Conservation (phyloP, 2,113 vertebrate species). For the Rhadina sibilatrix region DNA sequence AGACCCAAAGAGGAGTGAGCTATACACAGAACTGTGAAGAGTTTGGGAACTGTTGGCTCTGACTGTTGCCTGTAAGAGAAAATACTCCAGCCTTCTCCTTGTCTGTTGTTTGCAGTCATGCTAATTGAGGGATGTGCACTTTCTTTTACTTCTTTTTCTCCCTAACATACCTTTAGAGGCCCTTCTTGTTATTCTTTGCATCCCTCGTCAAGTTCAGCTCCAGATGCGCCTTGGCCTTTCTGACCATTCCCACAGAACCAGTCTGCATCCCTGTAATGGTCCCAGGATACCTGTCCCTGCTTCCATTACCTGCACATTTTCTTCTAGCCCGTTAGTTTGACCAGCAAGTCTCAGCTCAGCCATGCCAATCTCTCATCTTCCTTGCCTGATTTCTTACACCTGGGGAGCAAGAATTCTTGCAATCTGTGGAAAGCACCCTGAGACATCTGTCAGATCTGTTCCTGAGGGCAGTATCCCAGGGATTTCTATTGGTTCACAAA, state of each 20-base stretch:
- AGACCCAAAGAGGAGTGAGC: not conserved
- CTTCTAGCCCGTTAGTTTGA: not conserved
- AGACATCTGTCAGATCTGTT: not conserved
- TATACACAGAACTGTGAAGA: not conserved
- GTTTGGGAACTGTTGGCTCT: not conserved
- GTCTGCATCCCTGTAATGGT: not conserved
- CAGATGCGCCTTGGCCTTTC: not conserved
- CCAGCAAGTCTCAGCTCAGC: not conserved
- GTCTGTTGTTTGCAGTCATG: not conserved
- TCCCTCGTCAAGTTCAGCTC: not conserved
- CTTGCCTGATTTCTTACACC: not conserved
- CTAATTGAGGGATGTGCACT: not conserved
- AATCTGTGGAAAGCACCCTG: accelerated
- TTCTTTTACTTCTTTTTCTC: not conserved
- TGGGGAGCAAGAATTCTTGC: not conserved
- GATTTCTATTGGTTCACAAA: not conserved
- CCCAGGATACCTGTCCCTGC: not conserved
- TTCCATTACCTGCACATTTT: not conserved
- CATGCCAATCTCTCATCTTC: not conserved
- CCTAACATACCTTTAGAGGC: not conserved
- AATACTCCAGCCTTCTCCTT: not conserved
- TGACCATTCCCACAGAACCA: not conserved
- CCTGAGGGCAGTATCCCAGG: not conserved
- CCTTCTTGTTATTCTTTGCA: not conserved
- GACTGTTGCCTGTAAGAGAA: not conserved